phyloP scores from a whole-genome alignment of 2,888 invertebrate genomes.

The Chesias legatella region DNA sequence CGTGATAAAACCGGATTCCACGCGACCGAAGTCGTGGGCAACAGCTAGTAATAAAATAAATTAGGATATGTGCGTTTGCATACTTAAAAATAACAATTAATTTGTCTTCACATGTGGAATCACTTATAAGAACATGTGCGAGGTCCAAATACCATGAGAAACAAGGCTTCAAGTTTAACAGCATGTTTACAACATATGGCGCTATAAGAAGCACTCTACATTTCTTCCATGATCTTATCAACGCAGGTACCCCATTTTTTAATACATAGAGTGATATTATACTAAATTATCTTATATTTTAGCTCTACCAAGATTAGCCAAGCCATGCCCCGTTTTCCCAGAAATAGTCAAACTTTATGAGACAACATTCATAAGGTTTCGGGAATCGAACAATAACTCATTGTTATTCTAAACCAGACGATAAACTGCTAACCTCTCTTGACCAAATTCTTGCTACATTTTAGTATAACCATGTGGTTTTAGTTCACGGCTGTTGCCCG shows the following conservation, averaged over 20 bases:
- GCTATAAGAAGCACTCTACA: constrained; percentile 44
- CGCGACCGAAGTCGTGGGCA: too few relatives aligned
- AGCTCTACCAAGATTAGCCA: constrained; percentile 10
- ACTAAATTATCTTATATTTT: constrained; percentile 11
- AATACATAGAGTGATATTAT: constrained; percentile 9
- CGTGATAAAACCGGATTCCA: too few relatives aligned
- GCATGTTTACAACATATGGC: constrained; percentile 53
- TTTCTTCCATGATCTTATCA: constrained; percentile 47
- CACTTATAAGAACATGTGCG: constrained; percentile 43
- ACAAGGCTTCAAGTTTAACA: constrained; percentile 34
- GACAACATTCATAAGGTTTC: constrained; percentile 28
- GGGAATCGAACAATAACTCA: constrained; percentile 37
- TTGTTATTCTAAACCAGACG: constrained; percentile 38
- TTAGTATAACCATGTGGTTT: constrained; percentile 1
- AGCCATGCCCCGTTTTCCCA: constrained; percentile 3
- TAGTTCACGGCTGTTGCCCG: too few relatives aligned
- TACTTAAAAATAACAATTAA: too few relatives aligned
- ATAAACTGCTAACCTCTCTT: constrained; percentile 29
- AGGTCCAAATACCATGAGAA: constrained; percentile 32
- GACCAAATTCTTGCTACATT: not conserved
- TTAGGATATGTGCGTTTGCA: too few relatives aligned
- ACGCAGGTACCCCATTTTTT: constrained; percentile 21
- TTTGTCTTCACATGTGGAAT: constrained; percentile 31
- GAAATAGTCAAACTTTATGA: constrained; percentile 7
- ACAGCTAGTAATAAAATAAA: too few relatives aligned